A percentile compares a stretch with the other conserved stretches of the same genome.
Evolutionary conservation across 2,888 invertebrate genomes (phyloP).

Genomic region (Cryptus armator): DNA sequence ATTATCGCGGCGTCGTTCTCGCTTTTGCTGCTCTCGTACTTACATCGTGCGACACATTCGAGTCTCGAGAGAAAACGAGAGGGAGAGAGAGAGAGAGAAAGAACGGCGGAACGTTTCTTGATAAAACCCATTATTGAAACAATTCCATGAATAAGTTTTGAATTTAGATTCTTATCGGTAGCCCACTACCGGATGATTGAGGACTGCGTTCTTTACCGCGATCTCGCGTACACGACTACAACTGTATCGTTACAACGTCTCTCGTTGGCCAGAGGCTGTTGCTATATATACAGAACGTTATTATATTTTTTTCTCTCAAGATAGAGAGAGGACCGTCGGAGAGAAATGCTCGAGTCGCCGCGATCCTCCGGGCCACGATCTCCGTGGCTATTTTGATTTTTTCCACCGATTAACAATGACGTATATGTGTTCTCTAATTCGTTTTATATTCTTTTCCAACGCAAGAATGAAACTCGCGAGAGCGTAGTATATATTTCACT

Average conservation of each 20-base stretch:
- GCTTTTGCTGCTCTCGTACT: conserved; percentile 7
- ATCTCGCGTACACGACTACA: conserved; percentile 23
- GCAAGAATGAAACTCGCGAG: not conserved
- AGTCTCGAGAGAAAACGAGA: not conserved
- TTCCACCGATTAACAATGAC: conserved; percentile 58
- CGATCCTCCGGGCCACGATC: conserved; percentile 23
- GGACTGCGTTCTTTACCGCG: conserved; percentile 52
- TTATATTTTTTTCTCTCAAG: conserved; percentile 13
- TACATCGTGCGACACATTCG: conserved; percentile 8
- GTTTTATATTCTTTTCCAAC: conserved; percentile 43
- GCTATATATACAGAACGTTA: not conserved
- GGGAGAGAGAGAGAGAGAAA: conserved; percentile 22
- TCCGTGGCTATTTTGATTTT: conserved; percentile 41
- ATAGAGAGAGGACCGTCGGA: not conserved
- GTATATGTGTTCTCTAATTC: conserved; percentile 57
- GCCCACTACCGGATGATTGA: conserved; percentile 58
- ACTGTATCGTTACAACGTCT: conserved; percentile 4
- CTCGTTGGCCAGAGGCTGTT: not conserved
- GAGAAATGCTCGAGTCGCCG: not conserved
- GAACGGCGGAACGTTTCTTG: conserved; percentile 24
- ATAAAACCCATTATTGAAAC: conserved; percentile 67
- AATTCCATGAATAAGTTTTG: conserved; percentile 70
- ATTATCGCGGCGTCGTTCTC: conserved; percentile 4
- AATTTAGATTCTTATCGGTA: conserved; percentile 66
- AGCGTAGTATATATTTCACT: conserved; percentile 24